These are phyloP conservation scores for Eupithecia centaureata DNA, from an alignment of 2,888 invertebrate species.

Conservation along the genomic window DNA sequence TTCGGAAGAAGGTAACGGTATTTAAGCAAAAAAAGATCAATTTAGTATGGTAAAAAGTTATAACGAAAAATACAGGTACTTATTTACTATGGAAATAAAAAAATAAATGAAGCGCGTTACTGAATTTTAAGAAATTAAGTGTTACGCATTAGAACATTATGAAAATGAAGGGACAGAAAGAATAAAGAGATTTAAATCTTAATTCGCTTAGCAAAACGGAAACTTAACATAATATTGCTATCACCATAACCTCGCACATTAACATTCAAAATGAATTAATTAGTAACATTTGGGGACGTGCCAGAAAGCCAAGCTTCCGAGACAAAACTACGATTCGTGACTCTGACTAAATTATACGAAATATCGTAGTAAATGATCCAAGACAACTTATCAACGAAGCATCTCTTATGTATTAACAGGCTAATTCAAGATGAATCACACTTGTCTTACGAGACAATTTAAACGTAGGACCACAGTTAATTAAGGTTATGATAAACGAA, in stretches of 20 bases:
- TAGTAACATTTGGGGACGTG: slow-evolving; percentile 50
- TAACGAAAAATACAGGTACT: not conserved
- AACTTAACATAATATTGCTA: not conserved
- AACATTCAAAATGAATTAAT: slow-evolving; percentile 20
- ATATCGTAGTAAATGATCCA: slow-evolving; percentile 41
- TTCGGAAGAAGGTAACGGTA: not conserved
- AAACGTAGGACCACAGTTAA: slow-evolving; percentile 54
- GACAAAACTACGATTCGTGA: slow-evolving; percentile 43
- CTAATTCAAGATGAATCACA: slow-evolving; percentile 59
- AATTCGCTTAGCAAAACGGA: not conserved
- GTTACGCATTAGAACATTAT: not conserved
- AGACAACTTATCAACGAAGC: slow-evolving; percentile 45
- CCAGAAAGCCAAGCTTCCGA: slow-evolving; percentile 43
- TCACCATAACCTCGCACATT: slow-evolving; percentile 10
- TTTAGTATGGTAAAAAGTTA: not conserved
- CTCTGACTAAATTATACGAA: slow-evolving; percentile 38
- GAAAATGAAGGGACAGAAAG: not conserved
- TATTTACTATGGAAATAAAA: not conserved
- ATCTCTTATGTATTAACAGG: slow-evolving; percentile 27
- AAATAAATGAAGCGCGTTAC: not conserved
- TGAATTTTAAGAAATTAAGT: not conserved
- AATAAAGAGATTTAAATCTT: not conserved
- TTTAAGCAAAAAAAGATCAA: not conserved
- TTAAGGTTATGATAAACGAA: slow-evolving; percentile 79
- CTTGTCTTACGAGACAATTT: slow-evolving; percentile 54